A percentile compares a stretch with the other conserved stretches of the same genome.
Evolutionary conservation across 2,113 vertebrate species (phyloP).

Genomic region (Heptranchias perlo): DNA sequence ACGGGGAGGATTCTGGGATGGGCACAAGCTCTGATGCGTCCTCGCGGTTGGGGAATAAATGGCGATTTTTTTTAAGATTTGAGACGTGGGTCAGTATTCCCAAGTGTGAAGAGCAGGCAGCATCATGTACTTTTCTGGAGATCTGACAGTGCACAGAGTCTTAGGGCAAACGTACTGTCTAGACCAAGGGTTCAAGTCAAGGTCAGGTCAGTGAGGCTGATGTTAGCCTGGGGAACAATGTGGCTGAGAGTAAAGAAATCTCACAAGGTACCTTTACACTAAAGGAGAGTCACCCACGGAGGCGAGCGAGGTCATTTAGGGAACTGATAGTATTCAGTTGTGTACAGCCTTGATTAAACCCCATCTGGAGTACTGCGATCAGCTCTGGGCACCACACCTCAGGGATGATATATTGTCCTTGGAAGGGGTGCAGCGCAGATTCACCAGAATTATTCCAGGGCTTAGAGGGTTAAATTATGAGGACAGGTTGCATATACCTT

Average conservation of each 20-base stretch:
- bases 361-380: too few relatives aligned
- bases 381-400: too few relatives aligned
- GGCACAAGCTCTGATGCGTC: too few relatives aligned
- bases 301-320: neutral
- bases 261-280: neutral
- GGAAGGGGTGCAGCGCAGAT: too few relatives aligned
- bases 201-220: neutral
- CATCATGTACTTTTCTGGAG: neutral
- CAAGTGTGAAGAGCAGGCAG: neutral
- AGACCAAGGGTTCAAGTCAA: conserved; percentile 12
- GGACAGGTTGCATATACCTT: too few relatives aligned
- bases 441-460: too few relatives aligned
- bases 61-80: neutral
- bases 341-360: too few relatives aligned
- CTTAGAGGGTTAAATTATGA: too few relatives aligned
- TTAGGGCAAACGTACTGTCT: neutral
- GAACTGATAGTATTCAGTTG: neutral
- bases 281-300: neutral
- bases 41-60: neutral
- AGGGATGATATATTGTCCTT: too few relatives aligned
- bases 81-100: neutral
- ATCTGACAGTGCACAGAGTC: neutral
- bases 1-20: neutral
- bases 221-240: neutral
- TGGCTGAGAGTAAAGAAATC: neutral